These are phyloP conservation scores for Lamellibrachia columna DNA, from an alignment of 2,888 invertebrate genomes.

Conservation along the genomic window DNA sequence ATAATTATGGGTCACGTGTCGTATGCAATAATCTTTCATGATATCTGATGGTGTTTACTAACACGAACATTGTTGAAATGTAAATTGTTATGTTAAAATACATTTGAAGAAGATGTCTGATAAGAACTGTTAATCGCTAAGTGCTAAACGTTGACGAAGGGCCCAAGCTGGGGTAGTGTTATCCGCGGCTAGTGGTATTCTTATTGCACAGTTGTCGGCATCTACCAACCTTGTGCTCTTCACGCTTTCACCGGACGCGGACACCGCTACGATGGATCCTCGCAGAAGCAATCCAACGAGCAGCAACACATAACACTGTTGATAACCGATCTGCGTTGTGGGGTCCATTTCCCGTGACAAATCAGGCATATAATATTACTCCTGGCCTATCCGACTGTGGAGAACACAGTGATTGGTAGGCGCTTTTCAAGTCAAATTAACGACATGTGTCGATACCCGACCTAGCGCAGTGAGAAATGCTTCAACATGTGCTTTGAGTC, in stretches of 20 bases:
- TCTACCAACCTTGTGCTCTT: neutral
- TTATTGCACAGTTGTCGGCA: too few species aligned
- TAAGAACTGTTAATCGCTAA: too few species aligned
- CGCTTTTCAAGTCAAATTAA: neutral
- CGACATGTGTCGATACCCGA: neutral
- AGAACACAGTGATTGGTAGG: neutral
- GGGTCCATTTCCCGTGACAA: neutral
- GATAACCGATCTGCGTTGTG: neutral
- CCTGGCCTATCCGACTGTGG: neutral
- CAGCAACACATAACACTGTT: neutral
- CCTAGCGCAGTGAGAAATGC: neutral
- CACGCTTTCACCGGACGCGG: neutral
- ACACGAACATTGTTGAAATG: too few species aligned
- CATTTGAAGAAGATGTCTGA: too few species aligned
- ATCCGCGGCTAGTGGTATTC: too few species aligned
- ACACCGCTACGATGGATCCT: neutral
- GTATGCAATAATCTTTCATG: too few species aligned
- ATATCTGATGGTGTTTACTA: too few species aligned
- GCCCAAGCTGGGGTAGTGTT: too few species aligned
- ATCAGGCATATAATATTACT: neutral
- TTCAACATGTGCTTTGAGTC: neutral
- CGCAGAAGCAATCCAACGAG: neutral
- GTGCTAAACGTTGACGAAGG: too few species aligned
- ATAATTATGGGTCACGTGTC: too few species aligned
- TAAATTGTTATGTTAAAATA: too few species aligned